Evolutionary conservation across 2,113 vertebrate species (phyloP).

Genomic region (Zeus faber): DNA sequence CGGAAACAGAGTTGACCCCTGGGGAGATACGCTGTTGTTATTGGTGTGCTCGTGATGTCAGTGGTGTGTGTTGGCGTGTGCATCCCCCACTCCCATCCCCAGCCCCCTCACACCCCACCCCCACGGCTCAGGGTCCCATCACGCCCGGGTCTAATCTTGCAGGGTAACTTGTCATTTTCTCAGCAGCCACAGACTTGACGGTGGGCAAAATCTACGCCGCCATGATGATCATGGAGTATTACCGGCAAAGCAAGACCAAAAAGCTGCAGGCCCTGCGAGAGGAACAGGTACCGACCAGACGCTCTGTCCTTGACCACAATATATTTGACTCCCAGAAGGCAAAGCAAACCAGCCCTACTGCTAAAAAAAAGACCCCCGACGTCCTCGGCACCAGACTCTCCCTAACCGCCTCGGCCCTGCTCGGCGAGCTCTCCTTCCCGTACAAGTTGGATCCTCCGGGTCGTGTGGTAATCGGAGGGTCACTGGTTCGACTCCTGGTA

Average conservation of each 20-base stretch:
- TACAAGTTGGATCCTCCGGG: too few relatives aligned
- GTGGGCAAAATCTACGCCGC: conserved; percentile 93
- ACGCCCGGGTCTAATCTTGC: conserved; percentile 71
- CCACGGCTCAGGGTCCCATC: conserved; percentile 76
- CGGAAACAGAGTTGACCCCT: too few relatives aligned
- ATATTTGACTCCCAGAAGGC: too few relatives aligned
- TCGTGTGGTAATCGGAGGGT: too few relatives aligned
- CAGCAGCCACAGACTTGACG: conserved; percentile 91
- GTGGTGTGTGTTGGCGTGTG: conserved; percentile 25
- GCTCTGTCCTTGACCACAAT: too few relatives aligned
- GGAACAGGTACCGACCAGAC: conserved; percentile 84
- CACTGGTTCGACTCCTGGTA: too few relatives aligned
- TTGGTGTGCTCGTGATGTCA: conserved; percentile 10
- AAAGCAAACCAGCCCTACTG: too few relatives aligned
- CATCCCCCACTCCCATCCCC: conserved; percentile 49
- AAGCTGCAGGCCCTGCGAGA: conserved; percentile 87
- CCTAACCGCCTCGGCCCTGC: too few relatives aligned
- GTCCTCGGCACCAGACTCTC: too few relatives aligned
- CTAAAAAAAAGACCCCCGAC: too few relatives aligned
- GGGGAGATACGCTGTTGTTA: conserved; percentile 25
- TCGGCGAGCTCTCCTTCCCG: too few relatives aligned
- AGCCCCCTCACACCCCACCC: conserved; percentile 52
- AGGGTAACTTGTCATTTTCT: conserved; percentile 79
- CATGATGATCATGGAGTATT: conserved; percentile 99
- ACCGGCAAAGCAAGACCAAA: conserved; percentile 93